Percentiles rank a stretch among this genome's conserved stretches.
These are phyloP conservation scores for Crambe crambe DNA, from an alignment of 37 sponge, comb jelly and placozoan species.

Conservation along the genomic window DNA sequence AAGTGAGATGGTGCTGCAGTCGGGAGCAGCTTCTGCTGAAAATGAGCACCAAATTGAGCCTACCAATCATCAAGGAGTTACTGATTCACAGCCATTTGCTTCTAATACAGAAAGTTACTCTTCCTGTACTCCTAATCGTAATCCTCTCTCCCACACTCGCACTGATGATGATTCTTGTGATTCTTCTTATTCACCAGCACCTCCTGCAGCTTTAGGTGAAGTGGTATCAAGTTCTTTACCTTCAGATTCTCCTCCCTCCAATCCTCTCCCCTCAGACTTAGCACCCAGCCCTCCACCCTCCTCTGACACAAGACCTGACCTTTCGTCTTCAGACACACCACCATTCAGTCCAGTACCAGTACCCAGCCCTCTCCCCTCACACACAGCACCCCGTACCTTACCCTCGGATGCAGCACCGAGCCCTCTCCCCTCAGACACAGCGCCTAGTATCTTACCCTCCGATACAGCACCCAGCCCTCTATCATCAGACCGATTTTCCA, in stretches of 20 bases:
- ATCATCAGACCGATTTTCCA: background rate
- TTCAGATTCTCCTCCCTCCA: background rate
- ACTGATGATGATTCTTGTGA: too few species aligned
- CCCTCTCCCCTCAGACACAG: too few species aligned
- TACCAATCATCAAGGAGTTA: background rate
- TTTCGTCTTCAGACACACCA: too few species aligned
- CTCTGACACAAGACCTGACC: too few species aligned
- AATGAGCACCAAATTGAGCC: background rate
- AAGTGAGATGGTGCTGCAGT: too few species aligned
- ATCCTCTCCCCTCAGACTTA: background rate
- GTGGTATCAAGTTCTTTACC: too few species aligned
- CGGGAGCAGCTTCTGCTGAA: too few species aligned
- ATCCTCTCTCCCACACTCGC: background rate
- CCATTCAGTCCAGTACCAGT: background rate
- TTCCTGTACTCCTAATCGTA: too few species aligned
- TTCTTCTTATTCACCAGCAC: too few species aligned
- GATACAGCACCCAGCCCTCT: background rate
- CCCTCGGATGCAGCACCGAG: background rate
- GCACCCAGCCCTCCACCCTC: background rate
- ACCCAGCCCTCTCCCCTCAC: background rate
- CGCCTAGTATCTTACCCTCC: background rate
- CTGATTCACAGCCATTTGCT: background rate
- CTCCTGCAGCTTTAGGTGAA: too few species aligned
- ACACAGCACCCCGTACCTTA: background rate
- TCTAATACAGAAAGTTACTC: too few species aligned